These are phyloP conservation scores for Papilio helenus DNA, from an alignment of 1,140 invertebrate species.

Conservation along the genomic window DNA sequence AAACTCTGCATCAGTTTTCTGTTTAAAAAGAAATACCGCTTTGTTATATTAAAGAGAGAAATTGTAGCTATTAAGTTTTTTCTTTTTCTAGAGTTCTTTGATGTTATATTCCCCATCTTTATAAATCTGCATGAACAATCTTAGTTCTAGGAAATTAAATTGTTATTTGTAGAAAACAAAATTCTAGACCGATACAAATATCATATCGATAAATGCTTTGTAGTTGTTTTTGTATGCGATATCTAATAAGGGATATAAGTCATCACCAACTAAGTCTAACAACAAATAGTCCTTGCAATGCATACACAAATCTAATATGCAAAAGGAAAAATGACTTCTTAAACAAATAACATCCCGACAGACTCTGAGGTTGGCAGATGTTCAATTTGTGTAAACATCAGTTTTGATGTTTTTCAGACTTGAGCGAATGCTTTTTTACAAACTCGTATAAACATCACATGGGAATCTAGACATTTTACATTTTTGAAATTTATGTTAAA, in stretches of 20 bases:
- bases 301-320: neutral
- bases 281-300: too few species aligned
- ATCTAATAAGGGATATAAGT: too few species aligned
- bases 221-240: too few species aligned
- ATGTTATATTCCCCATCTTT: constrained; percentile 11
- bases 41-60: constrained; percentile 22
- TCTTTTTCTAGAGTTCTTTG: constrained; percentile 10
- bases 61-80: constrained; percentile 18
- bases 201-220: neutral
- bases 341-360: neutral
- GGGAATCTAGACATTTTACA: constrained; percentile 1
- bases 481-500: neutral
- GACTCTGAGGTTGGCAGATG: neutral
- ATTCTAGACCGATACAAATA: neutral
- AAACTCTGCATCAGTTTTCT: constrained; percentile 35
- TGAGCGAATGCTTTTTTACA: neutral
- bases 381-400: constrained; percentile 13
- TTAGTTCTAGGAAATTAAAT: neutral
- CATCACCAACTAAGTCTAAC: too few species aligned
- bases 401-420: neutral
- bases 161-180: constrained; percentile 6
- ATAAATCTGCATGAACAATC: neutral
- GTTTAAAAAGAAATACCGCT: constrained; percentile 34
- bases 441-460: constrained; percentile 4
- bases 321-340: neutral